Conservation (phyloP, 2,888 invertebrate species). For the Deilephila elpenor region DNA sequence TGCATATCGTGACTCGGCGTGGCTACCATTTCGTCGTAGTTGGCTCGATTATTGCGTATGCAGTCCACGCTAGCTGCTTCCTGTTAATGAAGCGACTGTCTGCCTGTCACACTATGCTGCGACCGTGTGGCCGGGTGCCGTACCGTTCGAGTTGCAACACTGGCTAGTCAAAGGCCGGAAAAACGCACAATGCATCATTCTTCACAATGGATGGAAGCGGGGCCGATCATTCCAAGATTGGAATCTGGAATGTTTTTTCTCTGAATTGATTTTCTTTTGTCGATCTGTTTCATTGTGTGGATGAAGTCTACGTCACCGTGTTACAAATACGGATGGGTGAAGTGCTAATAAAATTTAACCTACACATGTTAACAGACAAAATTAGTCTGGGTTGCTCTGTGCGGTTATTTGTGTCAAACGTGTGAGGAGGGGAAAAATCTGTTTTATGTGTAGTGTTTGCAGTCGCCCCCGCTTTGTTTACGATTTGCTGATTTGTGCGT, state of each 20-base stretch:
- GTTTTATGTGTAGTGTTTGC: neutral
- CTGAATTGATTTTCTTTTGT: slow-evolving; percentile 5
- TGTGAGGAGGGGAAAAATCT: neutral
- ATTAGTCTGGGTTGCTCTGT: neutral
- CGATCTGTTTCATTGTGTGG: slow-evolving; percentile 13
- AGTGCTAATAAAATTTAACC: slow-evolving; percentile 3
- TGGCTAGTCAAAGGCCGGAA: slow-evolving; percentile 33
- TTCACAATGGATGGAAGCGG: slow-evolving; percentile 32
- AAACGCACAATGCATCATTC: slow-evolving; percentile 32
- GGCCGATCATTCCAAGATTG: slow-evolving; percentile 28
- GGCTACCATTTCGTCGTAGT: slow-evolving; percentile 48
- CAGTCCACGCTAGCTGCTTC: slow-evolving; percentile 67
- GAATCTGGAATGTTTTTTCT: slow-evolving; percentile 17
- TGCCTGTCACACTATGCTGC: slow-evolving; percentile 43
- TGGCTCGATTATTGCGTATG: slow-evolving; percentile 63
- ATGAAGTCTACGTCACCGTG: neutral
- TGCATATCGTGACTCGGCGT: slow-evolving; percentile 53
- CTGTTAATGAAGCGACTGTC: slow-evolving; percentile 70
- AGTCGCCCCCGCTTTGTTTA: slow-evolving; percentile 3
- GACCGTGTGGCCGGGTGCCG: slow-evolving; percentile 5
- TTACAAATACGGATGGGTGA: neutral
- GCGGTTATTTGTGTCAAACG: slow-evolving; percentile 2
- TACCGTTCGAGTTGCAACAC: slow-evolving; percentile 29
- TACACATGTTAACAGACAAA: neutral
- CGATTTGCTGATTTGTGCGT: slow-evolving; percentile 11